These are phyloP conservation scores for Mohoua ochrocephala DNA, from an alignment of 2,113 vertebrate species.

Conservation along the genomic window DNA sequence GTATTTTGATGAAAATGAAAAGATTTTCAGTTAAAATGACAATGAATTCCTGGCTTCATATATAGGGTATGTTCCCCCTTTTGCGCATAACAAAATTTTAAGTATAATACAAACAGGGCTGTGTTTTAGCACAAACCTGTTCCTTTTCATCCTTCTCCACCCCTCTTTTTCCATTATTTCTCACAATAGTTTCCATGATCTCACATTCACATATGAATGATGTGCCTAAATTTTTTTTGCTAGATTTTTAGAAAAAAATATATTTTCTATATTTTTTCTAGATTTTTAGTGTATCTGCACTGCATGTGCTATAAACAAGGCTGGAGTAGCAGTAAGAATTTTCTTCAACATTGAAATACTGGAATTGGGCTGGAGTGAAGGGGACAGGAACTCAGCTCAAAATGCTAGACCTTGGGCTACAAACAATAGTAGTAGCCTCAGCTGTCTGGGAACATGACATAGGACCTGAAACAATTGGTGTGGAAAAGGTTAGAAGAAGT, in stretches of 20 bases:
- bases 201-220: not conserved
- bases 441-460: not conserved
- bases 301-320: not conserved
- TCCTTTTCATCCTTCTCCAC: not conserved
- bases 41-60: not conserved
- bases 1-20: not conserved
- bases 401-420: not conserved
- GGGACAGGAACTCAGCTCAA: not conserved
- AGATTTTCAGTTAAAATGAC: not conserved
- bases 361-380: not conserved
- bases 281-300: not conserved
- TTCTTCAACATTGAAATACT: not conserved
- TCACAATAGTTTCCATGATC: not conserved
- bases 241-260: not conserved
- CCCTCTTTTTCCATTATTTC: not conserved
- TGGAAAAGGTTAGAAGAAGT: not conserved
- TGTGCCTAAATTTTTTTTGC: not conserved
- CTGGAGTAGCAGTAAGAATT: not conserved
- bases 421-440: not conserved
- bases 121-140: not conserved
- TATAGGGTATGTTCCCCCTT: not conserved
- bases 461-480: not conserved
- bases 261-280: too few species aligned
- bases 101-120: not conserved
- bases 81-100: accelerated